A percentile compares a stretch with the other conserved stretches of the same genome.
Conservation (phyloP, 2,888 invertebrate genomes). For the Cerastis rubricosa region DNA sequence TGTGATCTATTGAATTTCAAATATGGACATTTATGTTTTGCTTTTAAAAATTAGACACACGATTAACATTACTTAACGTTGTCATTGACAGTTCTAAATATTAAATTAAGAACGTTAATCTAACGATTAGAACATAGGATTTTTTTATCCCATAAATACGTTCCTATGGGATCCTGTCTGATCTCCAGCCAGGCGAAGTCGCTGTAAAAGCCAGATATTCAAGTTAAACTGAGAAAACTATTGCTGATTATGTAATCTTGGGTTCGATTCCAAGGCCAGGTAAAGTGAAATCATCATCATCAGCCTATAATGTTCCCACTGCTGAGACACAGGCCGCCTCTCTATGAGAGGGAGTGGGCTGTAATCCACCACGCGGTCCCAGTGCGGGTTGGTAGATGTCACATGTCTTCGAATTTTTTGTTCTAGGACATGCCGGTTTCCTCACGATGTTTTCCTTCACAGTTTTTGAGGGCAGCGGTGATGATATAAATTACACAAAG, state of each 20-base stretch:
- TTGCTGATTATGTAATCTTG: background rate
- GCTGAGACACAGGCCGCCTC: no score
- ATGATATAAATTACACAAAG: no score
- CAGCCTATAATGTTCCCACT: no score
- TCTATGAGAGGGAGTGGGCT: no score
- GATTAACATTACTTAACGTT: background rate
- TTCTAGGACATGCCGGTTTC: no score
- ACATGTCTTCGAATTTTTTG: no score
- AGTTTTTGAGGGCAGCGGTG: no score
- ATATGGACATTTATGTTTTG: conserved; percentile 14
- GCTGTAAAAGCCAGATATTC: background rate
- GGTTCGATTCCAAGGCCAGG: background rate
- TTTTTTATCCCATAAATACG: background rate
- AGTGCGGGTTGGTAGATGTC: no score
- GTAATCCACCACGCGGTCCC: no score
- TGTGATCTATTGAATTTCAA: conserved; percentile 55
- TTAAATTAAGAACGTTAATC: background rate
- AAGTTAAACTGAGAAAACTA: background rate
- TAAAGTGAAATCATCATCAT: no score
- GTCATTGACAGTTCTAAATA: conserved; percentile 21
- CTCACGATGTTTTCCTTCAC: no score
- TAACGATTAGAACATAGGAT: background rate
- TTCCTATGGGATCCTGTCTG: background rate
- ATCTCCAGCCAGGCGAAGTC: background rate
- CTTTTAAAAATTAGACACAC: conserved; percentile 18